Conservation (phyloP, 2,113 vertebrate genomes). For the Peromyscus polionotus region DNA sequence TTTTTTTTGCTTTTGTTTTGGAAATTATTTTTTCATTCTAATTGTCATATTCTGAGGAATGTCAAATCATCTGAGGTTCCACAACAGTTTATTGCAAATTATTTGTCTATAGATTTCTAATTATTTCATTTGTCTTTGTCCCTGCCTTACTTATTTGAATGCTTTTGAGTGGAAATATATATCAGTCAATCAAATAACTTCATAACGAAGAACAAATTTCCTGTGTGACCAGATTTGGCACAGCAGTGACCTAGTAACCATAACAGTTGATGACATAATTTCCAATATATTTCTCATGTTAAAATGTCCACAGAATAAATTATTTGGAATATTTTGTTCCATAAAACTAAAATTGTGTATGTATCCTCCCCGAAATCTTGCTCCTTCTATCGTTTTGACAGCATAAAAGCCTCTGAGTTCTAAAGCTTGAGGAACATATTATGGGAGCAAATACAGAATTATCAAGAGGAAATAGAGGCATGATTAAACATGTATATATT, state of each 20-base stretch:
- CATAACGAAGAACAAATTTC: not conserved
- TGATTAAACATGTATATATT: not conserved
- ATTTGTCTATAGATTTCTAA: not conserved
- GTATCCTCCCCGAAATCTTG: not conserved
- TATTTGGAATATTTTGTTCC: not conserved
- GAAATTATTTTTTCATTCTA: not conserved
- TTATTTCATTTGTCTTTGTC: not conserved
- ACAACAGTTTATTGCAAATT: not conserved
- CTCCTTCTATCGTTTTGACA: not conserved
- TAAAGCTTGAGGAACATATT: not conserved
- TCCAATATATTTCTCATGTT: not conserved
- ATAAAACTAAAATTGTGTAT: not conserved
- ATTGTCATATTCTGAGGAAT: not conserved
- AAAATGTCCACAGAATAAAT: not conserved
- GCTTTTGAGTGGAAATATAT: not conserved
- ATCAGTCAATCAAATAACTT: too few species aligned
- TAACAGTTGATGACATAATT: not conserved
- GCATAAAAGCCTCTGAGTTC: not conserved
- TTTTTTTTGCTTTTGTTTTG: not conserved
- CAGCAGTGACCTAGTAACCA: not conserved
- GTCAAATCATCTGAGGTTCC: not conserved
- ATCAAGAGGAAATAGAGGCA: not conserved
- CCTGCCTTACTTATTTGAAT: not conserved
- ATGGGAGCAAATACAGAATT: not conserved
- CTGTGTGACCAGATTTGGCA: not conserved